phyloP scores from a whole-genome alignment of 2,797 vertebrate species.

The Gouania willdenowi region DNA sequence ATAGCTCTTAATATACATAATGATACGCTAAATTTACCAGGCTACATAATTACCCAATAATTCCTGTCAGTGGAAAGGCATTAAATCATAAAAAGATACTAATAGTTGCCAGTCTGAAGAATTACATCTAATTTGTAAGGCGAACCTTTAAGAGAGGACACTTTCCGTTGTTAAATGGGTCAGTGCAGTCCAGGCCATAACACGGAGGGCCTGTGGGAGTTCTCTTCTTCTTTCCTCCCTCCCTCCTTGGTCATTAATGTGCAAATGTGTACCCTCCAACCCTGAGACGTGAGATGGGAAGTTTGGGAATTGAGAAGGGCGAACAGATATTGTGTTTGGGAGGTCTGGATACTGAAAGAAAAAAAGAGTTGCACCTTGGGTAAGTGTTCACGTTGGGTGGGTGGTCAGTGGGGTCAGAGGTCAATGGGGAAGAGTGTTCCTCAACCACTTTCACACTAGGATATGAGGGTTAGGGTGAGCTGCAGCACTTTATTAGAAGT shows the following conservation, averaged over 20 bases:
- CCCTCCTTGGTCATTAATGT: conserved; percentile 93
- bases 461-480: no score
- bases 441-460: no score
- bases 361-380: conserved; percentile 25
- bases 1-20: conserved; percentile 85
- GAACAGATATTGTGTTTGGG: conserved; percentile 78
- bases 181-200: conserved; percentile 85
- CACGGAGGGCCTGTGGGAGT: conserved; percentile 84
- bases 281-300: conserved; percentile 84
- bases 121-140: conserved; percentile 95
- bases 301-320: conserved; percentile 87
- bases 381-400: conserved; percentile 41
- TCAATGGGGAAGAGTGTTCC: no score
- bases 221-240: conserved; percentile 27
- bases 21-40: conserved; percentile 84
- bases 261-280: conserved; percentile 94
- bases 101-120: conserved; percentile 85
- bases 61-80: conserved; percentile 91
- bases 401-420: no score
- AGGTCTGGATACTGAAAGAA: conserved; percentile 32
- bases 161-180: conserved; percentile 90
- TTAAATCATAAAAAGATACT: conserved; percentile 94
- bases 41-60: conserved; percentile 95
- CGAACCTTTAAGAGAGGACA: conserved; percentile 75
- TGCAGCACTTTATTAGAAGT: no score